phyloP scores from a whole-genome alignment of 2,888 invertebrate species.

The Drosophila fulvimacula region DNA sequence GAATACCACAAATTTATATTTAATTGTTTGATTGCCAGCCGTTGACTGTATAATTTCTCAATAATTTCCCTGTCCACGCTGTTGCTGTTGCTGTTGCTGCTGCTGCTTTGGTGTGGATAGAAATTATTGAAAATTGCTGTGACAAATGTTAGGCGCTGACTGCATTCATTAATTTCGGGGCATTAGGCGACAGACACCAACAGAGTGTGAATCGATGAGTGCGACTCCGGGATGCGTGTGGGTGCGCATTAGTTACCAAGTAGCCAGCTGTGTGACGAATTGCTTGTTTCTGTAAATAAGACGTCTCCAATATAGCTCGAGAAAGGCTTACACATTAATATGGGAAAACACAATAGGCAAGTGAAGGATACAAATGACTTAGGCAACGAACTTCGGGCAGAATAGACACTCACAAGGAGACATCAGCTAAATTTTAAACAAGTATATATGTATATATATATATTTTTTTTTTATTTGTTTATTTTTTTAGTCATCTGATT shows the following conservation, averaged over 20 bases:
- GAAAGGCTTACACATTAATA: conserved; percentile 15
- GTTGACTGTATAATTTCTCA: conserved; percentile 72
- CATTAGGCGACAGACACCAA: conserved; percentile 49
- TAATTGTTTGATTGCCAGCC: conserved; percentile 71
- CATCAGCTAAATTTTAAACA: too few relatives aligned
- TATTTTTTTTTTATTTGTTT: too few relatives aligned
- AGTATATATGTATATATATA: too few relatives aligned
- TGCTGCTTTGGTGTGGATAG: conserved; percentile 35
- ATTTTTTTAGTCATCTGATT: too few relatives aligned
- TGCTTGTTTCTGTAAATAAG: conserved; percentile 68
- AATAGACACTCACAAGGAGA: background rate
- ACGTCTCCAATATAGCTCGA: conserved; percentile 35
- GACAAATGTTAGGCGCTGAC: conserved; percentile 73
- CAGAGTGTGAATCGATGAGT: conserved; percentile 67
- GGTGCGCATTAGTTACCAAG: conserved; percentile 31
- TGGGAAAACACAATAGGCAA: background rate
- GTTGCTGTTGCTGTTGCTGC: conserved; percentile 22
- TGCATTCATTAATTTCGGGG: conserved; percentile 75
- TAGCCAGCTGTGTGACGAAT: conserved; percentile 76
- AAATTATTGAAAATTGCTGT: conserved; percentile 65
- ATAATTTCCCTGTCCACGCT: conserved; percentile 64
- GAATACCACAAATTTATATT: conserved; percentile 81
- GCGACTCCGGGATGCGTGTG: conserved; percentile 44
- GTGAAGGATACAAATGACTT: conserved; percentile 48
- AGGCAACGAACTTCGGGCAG: conserved; percentile 22